Evolutionary conservation across 30 jellyfish, hydroid and myxozoan genomes (phyloP).

Genomic region (Rhopilema esculentum): DNA sequence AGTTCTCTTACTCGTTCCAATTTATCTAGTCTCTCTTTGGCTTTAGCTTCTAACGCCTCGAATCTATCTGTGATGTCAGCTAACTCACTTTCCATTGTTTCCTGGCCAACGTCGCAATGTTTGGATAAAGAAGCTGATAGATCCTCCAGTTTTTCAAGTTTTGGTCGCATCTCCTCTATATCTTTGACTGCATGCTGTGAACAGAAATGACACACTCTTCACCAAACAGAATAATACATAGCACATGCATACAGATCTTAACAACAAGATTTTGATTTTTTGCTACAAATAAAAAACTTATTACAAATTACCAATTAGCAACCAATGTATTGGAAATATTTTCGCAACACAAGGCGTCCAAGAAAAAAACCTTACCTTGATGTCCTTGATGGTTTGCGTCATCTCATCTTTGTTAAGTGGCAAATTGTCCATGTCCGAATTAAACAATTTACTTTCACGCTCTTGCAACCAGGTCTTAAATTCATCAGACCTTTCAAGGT

Average conservation of each 20-base stretch:
- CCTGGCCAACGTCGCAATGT: conserved; percentile 82
- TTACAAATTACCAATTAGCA: not conserved
- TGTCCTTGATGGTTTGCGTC: conserved; percentile 49
- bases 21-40: conserved; percentile 46
- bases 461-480: conserved; percentile 62
- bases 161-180: conserved; percentile 70
- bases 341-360: not conserved
- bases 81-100: conserved; percentile 20
- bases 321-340: not conserved
- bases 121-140: conserved; percentile 24
- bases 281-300: too few relatives aligned
- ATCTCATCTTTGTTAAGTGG: conserved; percentile 70
- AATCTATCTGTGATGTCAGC: conserved; percentile 58
- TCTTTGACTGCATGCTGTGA: conserved; percentile 42
- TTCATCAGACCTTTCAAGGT: conserved; percentile 45
- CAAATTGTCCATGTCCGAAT: conserved; percentile 21
- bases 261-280: too few relatives aligned
- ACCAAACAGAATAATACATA: not conserved
- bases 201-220: too few relatives aligned
- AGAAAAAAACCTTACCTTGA: conserved; percentile 28
- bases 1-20: conserved; percentile 33
- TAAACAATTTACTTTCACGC: conserved; percentile 37
- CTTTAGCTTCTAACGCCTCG: conserved; percentile 13
- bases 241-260: too few relatives aligned
- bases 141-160: conserved; percentile 70